phyloP scores from a whole-genome alignment of 2,888 invertebrate species.

The Tridacna gigas region DNA sequence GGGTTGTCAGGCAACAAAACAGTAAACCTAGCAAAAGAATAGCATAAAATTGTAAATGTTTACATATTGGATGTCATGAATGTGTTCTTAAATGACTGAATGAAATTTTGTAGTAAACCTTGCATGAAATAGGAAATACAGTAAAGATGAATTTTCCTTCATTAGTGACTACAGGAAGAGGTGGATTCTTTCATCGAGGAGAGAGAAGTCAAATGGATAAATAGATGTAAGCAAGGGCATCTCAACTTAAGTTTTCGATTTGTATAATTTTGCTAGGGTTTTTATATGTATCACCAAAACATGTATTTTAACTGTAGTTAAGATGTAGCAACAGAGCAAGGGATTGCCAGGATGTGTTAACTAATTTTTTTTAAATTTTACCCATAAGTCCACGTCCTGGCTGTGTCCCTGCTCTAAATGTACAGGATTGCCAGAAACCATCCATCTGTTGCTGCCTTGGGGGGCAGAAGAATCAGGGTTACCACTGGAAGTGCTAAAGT shows the following conservation, averaged over 20 bases:
- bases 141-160: neutral
- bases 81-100: neutral
- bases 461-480: constrained; percentile 13
- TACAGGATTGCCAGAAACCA: constrained; percentile 16
- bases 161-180: neutral
- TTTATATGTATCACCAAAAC: constrained; percentile 27
- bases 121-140: neutral
- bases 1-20: constrained; percentile 24
- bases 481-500: constrained; percentile 6
- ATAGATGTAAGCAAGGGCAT: constrained; percentile 17
- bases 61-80: neutral
- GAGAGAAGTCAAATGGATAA: neutral
- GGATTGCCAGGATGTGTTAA: constrained; percentile 3
- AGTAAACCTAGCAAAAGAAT: constrained; percentile 18
- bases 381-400: constrained; percentile 16
- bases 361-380: constrained; percentile 3
- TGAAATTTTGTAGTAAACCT: neutral
- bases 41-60: neutral
- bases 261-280: constrained; percentile 27
- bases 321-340: constrained; percentile 7
- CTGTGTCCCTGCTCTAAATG: constrained; percentile 14
- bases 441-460: constrained; percentile 15
- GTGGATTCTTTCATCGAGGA: too few species aligned
- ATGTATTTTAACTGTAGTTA: constrained; percentile 19
- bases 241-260: constrained; percentile 2